Percentiles rank a stretch among this genome's conserved stretches.
These are phyloP conservation scores for Aphis gossypii DNA, from an alignment of 1,140 invertebrate genomes.

Conservation along the genomic window DNA sequence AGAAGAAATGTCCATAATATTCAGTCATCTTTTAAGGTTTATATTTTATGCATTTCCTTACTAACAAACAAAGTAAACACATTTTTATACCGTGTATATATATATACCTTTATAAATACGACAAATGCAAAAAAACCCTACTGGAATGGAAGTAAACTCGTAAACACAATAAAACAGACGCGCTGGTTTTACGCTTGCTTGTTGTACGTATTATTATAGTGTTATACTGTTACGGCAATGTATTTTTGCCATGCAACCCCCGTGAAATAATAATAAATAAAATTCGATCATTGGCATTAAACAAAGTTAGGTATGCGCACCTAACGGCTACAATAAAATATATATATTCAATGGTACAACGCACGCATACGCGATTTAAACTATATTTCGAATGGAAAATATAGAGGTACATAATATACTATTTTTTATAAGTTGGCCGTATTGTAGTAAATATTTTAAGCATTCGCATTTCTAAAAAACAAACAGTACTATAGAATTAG, in stretches of 20 bases:
- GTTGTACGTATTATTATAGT: conserved; percentile 41
- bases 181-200: not conserved
- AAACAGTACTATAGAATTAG: not conserved
- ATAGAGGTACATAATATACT: not conserved
- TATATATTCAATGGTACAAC: not conserved
- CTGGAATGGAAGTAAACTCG: not conserved
- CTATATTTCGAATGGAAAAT: not conserved
- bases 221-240: conserved; percentile 11
- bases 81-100: conserved; percentile 8
- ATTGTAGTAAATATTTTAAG: not conserved
- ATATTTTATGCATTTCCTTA: conserved; percentile 19
- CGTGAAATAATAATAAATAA: conserved; percentile 36
- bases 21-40: not conserved
- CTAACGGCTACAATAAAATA: conserved; percentile 14
- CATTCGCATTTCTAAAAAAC: not conserved
- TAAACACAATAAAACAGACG: conserved; percentile 31
- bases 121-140: not conserved
- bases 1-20: not conserved
- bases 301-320: conserved; percentile 31
- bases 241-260: conserved; percentile 22
- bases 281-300: conserved; percentile 35
- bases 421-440: not conserved
- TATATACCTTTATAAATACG: too few species aligned
- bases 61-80: conserved; percentile 57
- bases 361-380: not conserved